Evolutionary conservation across 1,140 invertebrate genomes (phyloP), one percentile per base, ranked within the genome.

Genomic region (Monomorium pharaonis): DNA sequence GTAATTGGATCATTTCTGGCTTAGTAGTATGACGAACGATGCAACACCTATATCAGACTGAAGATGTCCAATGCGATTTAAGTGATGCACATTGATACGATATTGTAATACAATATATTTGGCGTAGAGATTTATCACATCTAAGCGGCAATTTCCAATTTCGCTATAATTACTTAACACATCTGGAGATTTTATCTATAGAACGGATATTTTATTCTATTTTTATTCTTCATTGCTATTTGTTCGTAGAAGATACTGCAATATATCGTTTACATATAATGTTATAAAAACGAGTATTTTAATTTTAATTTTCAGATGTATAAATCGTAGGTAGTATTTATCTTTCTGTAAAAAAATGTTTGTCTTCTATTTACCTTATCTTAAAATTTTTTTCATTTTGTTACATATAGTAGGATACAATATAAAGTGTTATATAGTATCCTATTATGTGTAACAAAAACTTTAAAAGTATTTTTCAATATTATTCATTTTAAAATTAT

Each of bases 1-100:
- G 12, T 81, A 81, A 81, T 81, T 81, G 49, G 24, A 81, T 81
- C 65, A 81, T 70, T 81, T 70, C 78, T 49, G 63, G 65, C 65
- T 81, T 81, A 81, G 49, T 37, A 72, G 65, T 81, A 70, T 72
- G 51, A 72, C 65, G 65, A 81, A 81, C 37, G 37, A 51, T 44
- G 60, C n/a, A 47, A 33, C 44, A 37, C 7, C 24, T 42, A 81
- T 69, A 81, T 70, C 63, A 18, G 65, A 24, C 51, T 72, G 33
- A 49, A 80, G 63, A 72, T 58, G 78, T 81, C 37, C 65, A 56
- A 70, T 30, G 37, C 18, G 65, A 70, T 81, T 70, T 81, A 81
- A 81, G 4, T 81, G 51, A 72, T 44, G 51, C 7, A 80, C 12
- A 69, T 69, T 51, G 33, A 67, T 49, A n/a, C 30, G 24, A 33